Conservation (phyloP, 2,888 invertebrate species). For the Lottia gigantea region DNA sequence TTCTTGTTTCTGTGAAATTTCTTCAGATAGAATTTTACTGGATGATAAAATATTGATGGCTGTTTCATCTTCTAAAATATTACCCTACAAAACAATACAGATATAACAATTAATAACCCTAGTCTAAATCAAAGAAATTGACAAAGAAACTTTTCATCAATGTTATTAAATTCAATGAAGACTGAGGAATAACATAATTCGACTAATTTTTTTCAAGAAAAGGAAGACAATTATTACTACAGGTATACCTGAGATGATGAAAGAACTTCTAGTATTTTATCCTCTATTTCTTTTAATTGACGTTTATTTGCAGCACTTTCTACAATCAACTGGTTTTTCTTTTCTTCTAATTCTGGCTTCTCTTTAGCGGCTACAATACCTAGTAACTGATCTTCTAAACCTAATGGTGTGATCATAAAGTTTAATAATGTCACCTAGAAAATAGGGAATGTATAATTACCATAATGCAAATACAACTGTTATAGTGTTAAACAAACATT, state of each 20-base stretch:
- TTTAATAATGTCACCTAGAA: constrained; percentile 85
- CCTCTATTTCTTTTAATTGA: constrained; percentile 90
- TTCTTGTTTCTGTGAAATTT: constrained; percentile 88
- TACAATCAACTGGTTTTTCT: constrained; percentile 89
- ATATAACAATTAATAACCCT: background rate
- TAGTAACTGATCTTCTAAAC: constrained; percentile 89
- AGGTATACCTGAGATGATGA: constrained; percentile 75
- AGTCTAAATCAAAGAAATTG: background rate
- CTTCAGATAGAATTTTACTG: constrained; percentile 77
- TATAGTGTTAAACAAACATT: no score
- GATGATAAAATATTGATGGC: constrained; percentile 91
- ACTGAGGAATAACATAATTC: no score
- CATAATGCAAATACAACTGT: background rate
- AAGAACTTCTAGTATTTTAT: constrained; percentile 88
- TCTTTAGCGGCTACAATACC: constrained; percentile 88
- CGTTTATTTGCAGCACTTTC: constrained; percentile 90
- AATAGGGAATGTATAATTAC: constrained; percentile 67
- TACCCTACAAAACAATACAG: constrained; percentile 73
- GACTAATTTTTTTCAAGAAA: no score
- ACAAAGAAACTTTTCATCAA: no score
- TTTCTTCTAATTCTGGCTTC: constrained; percentile 87
- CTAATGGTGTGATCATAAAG: constrained; percentile 94
- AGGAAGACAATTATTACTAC: no score
- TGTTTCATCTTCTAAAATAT: constrained; percentile 93
- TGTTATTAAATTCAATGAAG: no score